Base-by-base conservation (phyloP, 2,888 invertebrate genomes). In the Drosophila leonis region DNA sequence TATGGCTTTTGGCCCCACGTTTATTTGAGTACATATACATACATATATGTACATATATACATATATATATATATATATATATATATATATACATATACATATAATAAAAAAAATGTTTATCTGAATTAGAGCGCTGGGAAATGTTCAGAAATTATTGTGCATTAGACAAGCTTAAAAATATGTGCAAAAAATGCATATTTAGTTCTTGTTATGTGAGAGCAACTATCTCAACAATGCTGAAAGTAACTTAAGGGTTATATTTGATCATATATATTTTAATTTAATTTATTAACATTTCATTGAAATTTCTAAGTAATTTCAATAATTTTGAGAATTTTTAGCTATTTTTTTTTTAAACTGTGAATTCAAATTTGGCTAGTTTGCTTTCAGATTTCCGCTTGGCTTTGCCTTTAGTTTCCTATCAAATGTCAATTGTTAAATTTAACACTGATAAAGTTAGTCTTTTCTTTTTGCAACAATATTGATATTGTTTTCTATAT, bases 1-100 rank as follows among this genome's bases (percentile, higher is more conserved):
- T 88, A 83, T 83, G 75, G 70, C 78, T 57, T 56, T 73, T 71
- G 62, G 80, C 83, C 84, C 73, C 79, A 31, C 54, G 39, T 88
- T 87, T 76, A 61, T 63, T 64, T 55, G 44, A 48, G 48, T 76
- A 42, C 24, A 48, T 37, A 44, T 12, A 10, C 9, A 29, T 29
- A 55, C 4, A 56, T 2, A 33, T 1, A 13, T 0, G 7, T 8
- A 9, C 8, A 48, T n/a, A 51, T 5, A n/a, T n/a, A 48, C 1
- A 10, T 29, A 46, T 29, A 51, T 2, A n/a, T n/a, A 48, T 2
- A 9, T 27, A 44, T 1, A 3, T 15, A 20, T 4, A 12, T 20
- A 20, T 0, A 24, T 1, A 27, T 9, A n/a, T 5, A 37, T 18
- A 3, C 9, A 27, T n/a, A 29, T 29, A 46, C 9, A 27, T 39